Evolutionary conservation across 1,140 invertebrate species (phyloP), one percentile per base, ranked within the genome.

Genomic region (Helicoverpa zea): DNA sequence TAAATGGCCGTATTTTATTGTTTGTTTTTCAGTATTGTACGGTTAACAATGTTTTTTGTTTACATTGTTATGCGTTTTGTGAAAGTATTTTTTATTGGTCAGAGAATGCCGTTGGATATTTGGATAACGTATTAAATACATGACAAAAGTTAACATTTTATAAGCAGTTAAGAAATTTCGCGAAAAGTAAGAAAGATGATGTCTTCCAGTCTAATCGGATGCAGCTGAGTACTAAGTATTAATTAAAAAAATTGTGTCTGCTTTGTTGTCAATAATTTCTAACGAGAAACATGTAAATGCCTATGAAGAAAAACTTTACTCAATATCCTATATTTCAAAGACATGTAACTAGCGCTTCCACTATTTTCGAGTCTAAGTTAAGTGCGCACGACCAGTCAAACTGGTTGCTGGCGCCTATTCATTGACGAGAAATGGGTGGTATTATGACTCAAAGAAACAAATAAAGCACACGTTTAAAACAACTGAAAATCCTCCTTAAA

Each of bases 391-490:
- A 70, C 54, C 43, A 35, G 76, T 79, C 66, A 68, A 81, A 85
- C 84, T 56, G 81, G 84, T 85, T 49, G 16, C 58, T 81, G 84
- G 84, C 84, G 82, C 84, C 84, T 81, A 77, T 81, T 83, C 84
- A 85, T 85, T 85, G 84, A 85, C 81, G 77, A 78, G 73, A 66
- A 83, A 78, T 80, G 70, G 81, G 76, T 79, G 75, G 76, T 61
- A 79, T 79, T 64, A 76, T 51, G 14, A 63, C 43, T 18, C 35
- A 61, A 61, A 23, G 56, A 49, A 30, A 72, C 23, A 54, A 76
- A n/a, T 30, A 76, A 61, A 18, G 29, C 5, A 75, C 43, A 0
- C 11, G n/a, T 4, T 18, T 1, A 3, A 58, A 56, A 52, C 54
- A 73, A 56, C 4, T 14, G 3, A 58, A 73, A 73, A 73, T 29